Conservation (phyloP, 2,797 vertebrate genomes). For the Phrynocephalus guinanensis region DNA sequence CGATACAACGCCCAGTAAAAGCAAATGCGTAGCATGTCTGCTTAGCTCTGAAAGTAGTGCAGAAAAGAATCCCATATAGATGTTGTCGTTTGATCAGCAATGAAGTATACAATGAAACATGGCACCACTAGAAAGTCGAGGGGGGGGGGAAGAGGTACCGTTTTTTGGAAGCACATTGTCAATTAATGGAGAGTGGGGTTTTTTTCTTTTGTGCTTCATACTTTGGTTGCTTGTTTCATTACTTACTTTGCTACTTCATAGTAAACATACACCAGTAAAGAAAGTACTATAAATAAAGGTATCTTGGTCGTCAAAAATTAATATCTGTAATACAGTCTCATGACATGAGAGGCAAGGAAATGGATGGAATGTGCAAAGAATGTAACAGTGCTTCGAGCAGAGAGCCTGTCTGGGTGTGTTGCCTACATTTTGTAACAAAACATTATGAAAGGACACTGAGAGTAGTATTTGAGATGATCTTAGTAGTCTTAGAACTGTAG, state of each 20-base stretch:
- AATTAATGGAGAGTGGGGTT: background rate
- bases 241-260: background rate
- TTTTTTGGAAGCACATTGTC: background rate
- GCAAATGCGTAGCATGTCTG: slow-evolving; percentile 6
- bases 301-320: background rate
- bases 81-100: too few relatives aligned
- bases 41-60: background rate
- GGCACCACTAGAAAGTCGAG: background rate
- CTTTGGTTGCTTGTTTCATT: background rate
- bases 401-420: background rate
- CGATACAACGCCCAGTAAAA: slow-evolving; percentile 42
- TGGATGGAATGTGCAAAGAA: background rate
- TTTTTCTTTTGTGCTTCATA: background rate
- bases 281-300: background rate
- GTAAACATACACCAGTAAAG: background rate
- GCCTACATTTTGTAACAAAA: background rate
- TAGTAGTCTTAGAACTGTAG: too few relatives aligned
- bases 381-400: background rate
- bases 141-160: background rate
- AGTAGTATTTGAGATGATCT: background rate
- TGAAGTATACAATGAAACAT: background rate
- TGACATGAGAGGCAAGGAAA: background rate
- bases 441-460: background rate
- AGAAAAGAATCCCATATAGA: background rate
- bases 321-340: background rate